Base-by-base conservation (phyloP, 2,797 vertebrate species). In the Morelia viridis region DNA sequence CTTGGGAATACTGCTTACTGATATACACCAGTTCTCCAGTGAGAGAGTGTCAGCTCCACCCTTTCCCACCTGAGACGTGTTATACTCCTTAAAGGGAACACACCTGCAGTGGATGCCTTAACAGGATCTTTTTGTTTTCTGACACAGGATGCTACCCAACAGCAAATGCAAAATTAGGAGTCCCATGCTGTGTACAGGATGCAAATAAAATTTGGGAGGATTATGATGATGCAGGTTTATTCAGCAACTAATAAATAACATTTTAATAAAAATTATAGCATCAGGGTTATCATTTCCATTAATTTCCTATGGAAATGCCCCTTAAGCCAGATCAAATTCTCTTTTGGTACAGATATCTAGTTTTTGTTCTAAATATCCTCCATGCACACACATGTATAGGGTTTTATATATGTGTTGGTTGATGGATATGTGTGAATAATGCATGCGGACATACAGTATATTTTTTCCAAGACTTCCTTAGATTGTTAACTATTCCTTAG, bases 71-170 rank as follows among this genome's bases (percentile, higher is more conserved):
- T n/a, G n/a, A n/a, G n/a, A n/a, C n/a, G n/a, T n/a, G n/a, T n/a
- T n/a, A n/a, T n/a, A n/a, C n/a, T n/a, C n/a, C n/a, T n/a, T n/a
- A n/a, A n/a, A n/a, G n/a, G n/a, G n/a, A n/a, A n/a, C n/a, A n/a
- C n/a, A n/a, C n/a, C n/a, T n/a, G n/a, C n/a, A n/a, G n/a, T n/a
- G n/a, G n/a, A n/a, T n/a, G n/a, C n/a, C n/a, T n/a, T n/a, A n/a
- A n/a, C n/a, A n/a, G 93, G 93, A 94, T 95, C 50, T 7, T 95
- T 96, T 95, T 96, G 96, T 93, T 1, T 12, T 11, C 22, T 94
- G 95, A 92, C 92, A 84, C 68, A 65, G 87, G 94, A 84, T 95
- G 87, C 95, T 94, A 95, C 96, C 95, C 97, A 94, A 91, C 89
- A 94, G 88, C 56, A 94, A 94, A 91, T 7, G 89, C 91, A 93